phyloP scores from a whole-genome alignment of 92 coral and sea anemone genomes.

The Muricea muricata region DNA sequence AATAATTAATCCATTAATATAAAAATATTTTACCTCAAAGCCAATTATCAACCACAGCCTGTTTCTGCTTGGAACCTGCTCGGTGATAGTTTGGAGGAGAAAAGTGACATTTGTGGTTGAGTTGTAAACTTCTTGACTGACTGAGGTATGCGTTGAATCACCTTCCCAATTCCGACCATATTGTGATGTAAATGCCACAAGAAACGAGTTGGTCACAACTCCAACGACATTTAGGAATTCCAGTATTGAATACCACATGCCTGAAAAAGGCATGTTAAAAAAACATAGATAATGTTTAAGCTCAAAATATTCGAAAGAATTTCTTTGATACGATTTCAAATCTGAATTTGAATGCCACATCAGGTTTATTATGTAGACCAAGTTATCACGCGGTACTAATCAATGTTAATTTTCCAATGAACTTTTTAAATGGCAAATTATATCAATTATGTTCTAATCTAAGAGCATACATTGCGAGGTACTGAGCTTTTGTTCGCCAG shows the following conservation, averaged over 20 bases:
- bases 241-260: slow-evolving; percentile 95
- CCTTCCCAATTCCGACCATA: slow-evolving; percentile 95
- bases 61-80: slow-evolving; percentile 64
- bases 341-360: too few species aligned
- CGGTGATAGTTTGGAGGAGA: slow-evolving; percentile 60
- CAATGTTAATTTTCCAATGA: too few species aligned
- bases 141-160: slow-evolving; percentile 38
- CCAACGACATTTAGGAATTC: slow-evolving; percentile 93
- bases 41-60: slow-evolving; percentile 89
- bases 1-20: too few species aligned
- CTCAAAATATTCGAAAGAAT: too few species aligned
- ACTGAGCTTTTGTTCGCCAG: too few species aligned
- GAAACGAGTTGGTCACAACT: slow-evolving; percentile 90
- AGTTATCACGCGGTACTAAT: too few species aligned
- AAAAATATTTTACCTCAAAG: slow-evolving; percentile 74
- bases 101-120: slow-evolving; percentile 74
- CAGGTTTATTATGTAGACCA: too few species aligned
- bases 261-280: slow-evolving; percentile 31
- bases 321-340: background rate
- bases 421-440: too few species aligned
- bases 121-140: slow-evolving; percentile 64
- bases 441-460: too few species aligned
- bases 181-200: slow-evolving; percentile 93
- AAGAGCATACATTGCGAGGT: too few species aligned
- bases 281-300: too few species aligned